Conservation (phyloP, 2,888 invertebrate species). For the Tetanocera ferruginea region DNA sequence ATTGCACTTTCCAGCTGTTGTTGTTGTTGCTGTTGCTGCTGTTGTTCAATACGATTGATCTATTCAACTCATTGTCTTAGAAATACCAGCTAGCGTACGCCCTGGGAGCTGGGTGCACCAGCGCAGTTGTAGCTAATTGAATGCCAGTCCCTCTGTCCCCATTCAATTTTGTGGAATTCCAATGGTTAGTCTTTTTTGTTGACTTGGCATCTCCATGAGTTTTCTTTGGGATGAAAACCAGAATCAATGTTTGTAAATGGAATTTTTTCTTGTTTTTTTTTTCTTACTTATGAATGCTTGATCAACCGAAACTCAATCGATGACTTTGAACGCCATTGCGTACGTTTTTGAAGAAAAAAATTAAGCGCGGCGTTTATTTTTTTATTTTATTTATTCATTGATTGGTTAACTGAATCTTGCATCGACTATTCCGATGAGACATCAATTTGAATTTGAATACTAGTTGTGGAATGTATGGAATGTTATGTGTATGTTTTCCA, state of each 20-base stretch:
- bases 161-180: conserved; percentile 19
- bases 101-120: neutral
- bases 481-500: neutral
- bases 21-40: neutral
- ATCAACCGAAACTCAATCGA: neutral
- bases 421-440: neutral
- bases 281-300: too few species aligned
- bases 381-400: neutral
- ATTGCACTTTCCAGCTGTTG: neutral
- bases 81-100: conserved; percentile 19
- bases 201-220: conserved; percentile 1
- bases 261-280: too few species aligned
- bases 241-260: too few species aligned
- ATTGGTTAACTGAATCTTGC: neutral
- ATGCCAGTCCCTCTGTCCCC: conserved; percentile 14
- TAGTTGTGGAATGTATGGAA: neutral
- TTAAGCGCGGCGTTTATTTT: neutral
- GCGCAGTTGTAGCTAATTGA: conserved; percentile 19
- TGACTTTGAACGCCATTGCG: neutral
- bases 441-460: conserved; percentile 9
- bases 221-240: neutral
- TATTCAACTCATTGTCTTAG: conserved; percentile 21
- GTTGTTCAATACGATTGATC: conserved; percentile 20
- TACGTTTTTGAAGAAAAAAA: neutral
- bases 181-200: neutral